Conservation (phyloP, 2,113 vertebrate species). For the Shinisaurus crocodilurus region DNA sequence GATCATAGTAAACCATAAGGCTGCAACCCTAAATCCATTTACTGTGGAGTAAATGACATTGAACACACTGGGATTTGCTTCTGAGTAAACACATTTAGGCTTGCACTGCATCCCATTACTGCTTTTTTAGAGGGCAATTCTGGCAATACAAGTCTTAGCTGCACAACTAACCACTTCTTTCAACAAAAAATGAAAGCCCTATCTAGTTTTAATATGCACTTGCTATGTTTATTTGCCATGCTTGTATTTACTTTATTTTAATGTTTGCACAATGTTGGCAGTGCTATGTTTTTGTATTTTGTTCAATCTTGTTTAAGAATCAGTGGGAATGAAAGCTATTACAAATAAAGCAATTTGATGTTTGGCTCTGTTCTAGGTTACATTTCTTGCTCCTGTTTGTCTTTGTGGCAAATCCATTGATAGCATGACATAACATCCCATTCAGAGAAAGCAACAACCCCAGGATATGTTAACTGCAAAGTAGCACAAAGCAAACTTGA, state of each 20-base stretch:
- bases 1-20: neutral
- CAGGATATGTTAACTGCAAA: neutral
- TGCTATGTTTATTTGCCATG: neutral
- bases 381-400: conserved; percentile 5
- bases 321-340: neutral
- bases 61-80: neutral
- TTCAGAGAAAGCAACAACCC: neutral
- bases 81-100: neutral
- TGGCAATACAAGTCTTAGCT: neutral
- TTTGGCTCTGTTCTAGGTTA: conserved; percentile 33
- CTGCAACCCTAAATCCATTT: neutral
- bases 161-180: neutral
- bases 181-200: neutral
- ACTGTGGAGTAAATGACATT: neutral
- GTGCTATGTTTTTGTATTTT: neutral
- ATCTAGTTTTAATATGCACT: neutral
- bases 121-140: neutral
- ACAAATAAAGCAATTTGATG: neutral
- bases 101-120: neutral
- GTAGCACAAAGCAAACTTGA: conserved; percentile 15
- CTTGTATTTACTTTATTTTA: neutral
- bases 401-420: conserved; percentile 29
- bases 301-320: neutral
- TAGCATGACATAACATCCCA: conserved; percentile 31
- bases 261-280: neutral